Base-by-base conservation (phyloP, 2,888 invertebrate genomes). In the Leptodirus hochenwartii region DNA sequence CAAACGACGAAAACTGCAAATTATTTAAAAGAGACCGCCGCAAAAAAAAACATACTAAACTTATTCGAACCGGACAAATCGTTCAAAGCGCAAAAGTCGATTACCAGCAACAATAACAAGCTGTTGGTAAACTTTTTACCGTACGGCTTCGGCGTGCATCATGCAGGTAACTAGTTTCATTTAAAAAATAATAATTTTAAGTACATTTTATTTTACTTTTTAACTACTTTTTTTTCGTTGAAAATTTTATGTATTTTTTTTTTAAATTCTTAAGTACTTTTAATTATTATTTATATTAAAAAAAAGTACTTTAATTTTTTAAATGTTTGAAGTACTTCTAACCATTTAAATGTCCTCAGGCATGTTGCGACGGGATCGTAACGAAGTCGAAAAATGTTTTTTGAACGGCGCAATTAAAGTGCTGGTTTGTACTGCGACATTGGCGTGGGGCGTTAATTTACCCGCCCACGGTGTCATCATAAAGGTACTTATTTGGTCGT, bases 361-460 rank as follows among this genome's bases (percentile, higher is more conserved):
- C 11, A 43, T 45, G 43, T 22, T 44, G 15, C 33, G 44, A 20
- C 39, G 37, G 22, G 43, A 45, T 30, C 34, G 45, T 22, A 43
- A 39, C 14, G 39, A 41, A 56, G 81, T 87, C 1, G 96, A 98
- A 54, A 81, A 79, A 50, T 78, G 80, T 45, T 98, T 98, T 50
- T 59, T 76, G 0, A 79, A 80, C 32, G 95, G 95, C 0, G 67
- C 76, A 37, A 73, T 91, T 34, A 82, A 77, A 49, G 88, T 82
- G 1, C 59, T 99, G 2, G 82, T 91, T 5, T 96, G 96, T 51
- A 99, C 98, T 0, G 85, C 98, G 1, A 99, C 98, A 0, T 61
- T 99, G 16, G 98, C 98, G 15, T 99, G 98, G 98, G 98, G 98
- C 42, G 96, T 99, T 4, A 99, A 99, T 60, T 64, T 99, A 39